Conservation (phyloP, 2,113 vertebrate genomes). For the Hucho hucho region DNA sequence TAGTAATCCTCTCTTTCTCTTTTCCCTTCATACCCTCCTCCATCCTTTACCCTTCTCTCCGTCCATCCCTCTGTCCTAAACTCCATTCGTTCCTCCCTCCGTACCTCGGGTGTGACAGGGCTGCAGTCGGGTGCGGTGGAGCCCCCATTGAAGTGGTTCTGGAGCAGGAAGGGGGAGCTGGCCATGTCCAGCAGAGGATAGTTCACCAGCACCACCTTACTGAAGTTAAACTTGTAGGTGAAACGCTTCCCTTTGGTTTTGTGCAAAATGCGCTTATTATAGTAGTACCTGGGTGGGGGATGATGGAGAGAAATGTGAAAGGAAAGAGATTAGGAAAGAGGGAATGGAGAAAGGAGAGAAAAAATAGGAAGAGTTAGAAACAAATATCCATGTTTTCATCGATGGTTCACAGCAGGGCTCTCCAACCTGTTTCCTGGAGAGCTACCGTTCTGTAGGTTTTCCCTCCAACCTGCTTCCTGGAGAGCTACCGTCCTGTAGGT, state of each 20-base stretch:
- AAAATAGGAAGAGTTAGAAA: conserved; percentile 40
- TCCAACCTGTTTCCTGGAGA: too few species aligned
- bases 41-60: neutral
- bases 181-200: conserved; percentile 89
- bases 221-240: conserved; percentile 97
- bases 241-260: conserved; percentile 94
- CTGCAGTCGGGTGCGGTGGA: conserved; percentile 78
- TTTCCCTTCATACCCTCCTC: neutral
- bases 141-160: conserved; percentile 81
- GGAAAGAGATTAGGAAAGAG: conserved; percentile 34
- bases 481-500: too few species aligned
- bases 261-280: conserved; percentile 93
- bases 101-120: conserved; percentile 82
- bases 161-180: conserved; percentile 82
- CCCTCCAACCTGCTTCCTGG: too few species aligned
- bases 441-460: too few species aligned
- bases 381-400: too few species aligned
- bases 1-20: neutral
- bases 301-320: conserved; percentile 30
- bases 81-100: conserved; percentile 5
- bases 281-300: conserved; percentile 82
- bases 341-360: conserved; percentile 14
- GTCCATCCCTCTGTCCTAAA: neutral
- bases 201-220: conserved; percentile 89
- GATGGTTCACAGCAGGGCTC: too few species aligned